phyloP scores from a whole-genome alignment of 2,113 vertebrate genomes.

The Gallinago paraguaiae region DNA sequence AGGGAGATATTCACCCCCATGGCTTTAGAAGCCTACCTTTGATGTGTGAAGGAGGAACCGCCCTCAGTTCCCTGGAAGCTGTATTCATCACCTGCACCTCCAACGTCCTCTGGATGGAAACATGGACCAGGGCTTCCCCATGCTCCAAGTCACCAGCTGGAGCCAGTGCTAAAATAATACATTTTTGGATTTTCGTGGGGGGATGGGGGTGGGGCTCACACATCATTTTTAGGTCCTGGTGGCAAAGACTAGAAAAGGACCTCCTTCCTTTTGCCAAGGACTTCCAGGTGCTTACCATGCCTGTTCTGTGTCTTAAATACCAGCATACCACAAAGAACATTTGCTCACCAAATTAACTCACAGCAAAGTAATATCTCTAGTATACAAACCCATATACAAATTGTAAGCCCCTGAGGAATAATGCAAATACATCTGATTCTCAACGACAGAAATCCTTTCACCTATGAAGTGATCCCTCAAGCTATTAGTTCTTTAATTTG shows the following conservation, averaged over 20 bases:
- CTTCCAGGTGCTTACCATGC: background rate
- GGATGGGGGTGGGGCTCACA: too few relatives aligned
- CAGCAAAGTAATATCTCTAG: constrained; percentile 28
- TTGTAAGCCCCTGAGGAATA: constrained; percentile 39
- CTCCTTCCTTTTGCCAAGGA: background rate
- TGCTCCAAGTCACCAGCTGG: accelerated
- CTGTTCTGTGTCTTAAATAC: background rate
- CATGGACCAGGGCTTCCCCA: background rate
- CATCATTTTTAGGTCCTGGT: too few relatives aligned
- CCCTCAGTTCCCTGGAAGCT: background rate
- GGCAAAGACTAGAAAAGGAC: background rate
- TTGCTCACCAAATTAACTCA: constrained; percentile 42
- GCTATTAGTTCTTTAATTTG: background rate
- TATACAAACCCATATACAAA: background rate
- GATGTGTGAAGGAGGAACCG: background rate
- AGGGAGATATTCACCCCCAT: accelerated
- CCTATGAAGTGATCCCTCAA: constrained; percentile 3
- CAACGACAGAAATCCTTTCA: constrained; percentile 27
- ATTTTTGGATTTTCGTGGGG: background rate
- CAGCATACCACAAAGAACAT: background rate
- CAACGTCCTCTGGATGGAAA: background rate
- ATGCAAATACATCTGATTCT: constrained; percentile 41
- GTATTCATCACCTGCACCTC: background rate
- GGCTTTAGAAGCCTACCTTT: background rate
- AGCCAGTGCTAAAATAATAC: background rate